Base-by-base conservation (phyloP, 2,113 vertebrate genomes). In the Stigmatopora nigra region DNA sequence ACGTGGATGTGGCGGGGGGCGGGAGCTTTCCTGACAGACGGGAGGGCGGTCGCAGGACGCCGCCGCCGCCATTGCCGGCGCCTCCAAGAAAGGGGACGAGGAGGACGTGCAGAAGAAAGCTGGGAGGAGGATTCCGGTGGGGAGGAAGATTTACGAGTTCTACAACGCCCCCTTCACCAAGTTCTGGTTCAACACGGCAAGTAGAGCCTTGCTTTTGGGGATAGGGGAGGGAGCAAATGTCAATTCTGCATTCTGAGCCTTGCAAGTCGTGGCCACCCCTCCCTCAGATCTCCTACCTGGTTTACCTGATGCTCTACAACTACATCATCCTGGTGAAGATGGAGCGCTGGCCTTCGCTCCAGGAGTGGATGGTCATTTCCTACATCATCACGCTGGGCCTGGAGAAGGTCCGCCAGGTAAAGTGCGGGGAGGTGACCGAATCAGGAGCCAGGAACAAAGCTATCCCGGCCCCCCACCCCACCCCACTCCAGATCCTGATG, bases 301-400 rank as follows among this genome's bases (percentile, higher is more conserved):
- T 84, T 10, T 99, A 98, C 80, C 88, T 99, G 73, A 88, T 94
- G 89, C 75, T 98, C 15, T 99, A 97, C 81, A 99, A 99, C 81
- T 99, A 99, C 20, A 89, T 99, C 75, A 98, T 99, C 76, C 86
- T 99, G 90, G 97, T 99, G 71, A 93, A 93, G 76, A 98, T 98
- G 97, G 94, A 98, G 2, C 90, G 92, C 15, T 96, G 94, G 94
- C 97, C 97, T 0, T 94, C 91, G 0, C 25, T 94, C 2, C 95
- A 98, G 83, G 97, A 99, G 70, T 98, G 97, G 95, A 88, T 95
- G 0, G 94, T 99, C 80, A 96, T 99, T 83, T 93, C 95, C 31
- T 98, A 98, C 85, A 96, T 99, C 60, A 84, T 99, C 81, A 98
- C 93, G 0, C 67, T 99, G 78, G 95, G 93, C 2, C 77, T 98